Base-by-base conservation (phyloP, 1,140 invertebrate genomes). In the Pseudobourletiella spinata region DNA sequence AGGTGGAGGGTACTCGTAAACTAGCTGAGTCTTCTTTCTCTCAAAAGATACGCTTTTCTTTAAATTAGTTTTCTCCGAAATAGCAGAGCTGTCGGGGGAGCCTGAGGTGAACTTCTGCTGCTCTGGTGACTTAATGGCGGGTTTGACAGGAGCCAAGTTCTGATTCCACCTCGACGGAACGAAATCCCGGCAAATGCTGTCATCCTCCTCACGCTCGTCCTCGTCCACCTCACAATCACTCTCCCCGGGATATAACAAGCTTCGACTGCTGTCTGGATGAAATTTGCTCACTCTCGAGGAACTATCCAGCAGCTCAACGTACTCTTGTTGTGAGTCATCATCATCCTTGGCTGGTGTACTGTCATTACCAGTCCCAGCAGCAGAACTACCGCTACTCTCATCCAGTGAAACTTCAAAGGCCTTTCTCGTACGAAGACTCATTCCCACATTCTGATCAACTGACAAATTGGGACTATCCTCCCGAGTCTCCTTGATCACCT, bases 381-480 rank as follows among this genome's bases (percentile, higher is more conserved):
- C 8, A 39, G 11, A 6, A 48, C 18, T 48, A 20, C 18, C 24
- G 46, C 46, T 48, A 25, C 46, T 48, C 32, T 39, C 32, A n/a
- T 39, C n/a, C n/a, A 8, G 8, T 11, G 32, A 39, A n/a, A 39
- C 32, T 64, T 65, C 70, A 52, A 58, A 52, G 6, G 54, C 64
- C 32, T 79, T 67, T 81, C 77, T 44, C 87, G 73, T 72, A 87
- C n/a, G n/a, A n/a, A n/a, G n/a, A n/a, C n/a, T n/a, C n/a, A n/a
- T n/a, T n/a, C n/a, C n/a, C n/a, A n/a, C n/a, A n/a, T n/a, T n/a
- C n/a, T n/a, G n/a, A n/a, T n/a, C n/a, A n/a, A 39, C 32, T 8
- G 32, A 39, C 32, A n/a, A n/a, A 8, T n/a, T 39, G 8, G n/a
- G 8, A 39, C 20, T 22, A 18, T 15, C 44, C 18, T 63, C 65